Conservation (phyloP, 2,888 invertebrate genomes). For the Synanthedon tipuliformis region DNA sequence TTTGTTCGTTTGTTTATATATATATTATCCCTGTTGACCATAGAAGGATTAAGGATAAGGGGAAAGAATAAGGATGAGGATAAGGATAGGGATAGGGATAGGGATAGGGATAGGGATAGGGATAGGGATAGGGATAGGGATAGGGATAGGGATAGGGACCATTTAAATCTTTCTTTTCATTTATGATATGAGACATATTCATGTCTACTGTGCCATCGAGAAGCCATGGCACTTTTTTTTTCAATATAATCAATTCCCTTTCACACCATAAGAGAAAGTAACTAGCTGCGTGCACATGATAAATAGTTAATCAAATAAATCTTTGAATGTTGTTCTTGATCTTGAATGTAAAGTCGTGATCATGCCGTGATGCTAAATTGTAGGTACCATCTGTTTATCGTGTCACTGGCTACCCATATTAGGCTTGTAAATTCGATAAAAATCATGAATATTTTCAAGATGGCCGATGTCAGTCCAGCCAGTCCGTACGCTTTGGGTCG, state of each 20-base stretch:
- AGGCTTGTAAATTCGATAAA: slow-evolving; percentile 29
- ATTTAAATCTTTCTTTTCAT: too few relatives aligned
- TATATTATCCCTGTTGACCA: too few relatives aligned
- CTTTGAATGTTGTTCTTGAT: slow-evolving; percentile 8
- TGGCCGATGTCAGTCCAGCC: slow-evolving; percentile 33
- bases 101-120: too few relatives aligned
- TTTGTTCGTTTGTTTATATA: too few relatives aligned
- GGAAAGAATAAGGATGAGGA: too few relatives aligned
- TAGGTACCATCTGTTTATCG: slow-evolving; percentile 14
- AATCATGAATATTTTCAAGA: slow-evolving; percentile 41
- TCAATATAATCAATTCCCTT: neutral
- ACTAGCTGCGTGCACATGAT: neutral
- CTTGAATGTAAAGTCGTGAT: slow-evolving; percentile 17
- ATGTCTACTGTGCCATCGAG: too few relatives aligned
- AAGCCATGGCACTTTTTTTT: too few relatives aligned
- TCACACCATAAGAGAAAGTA: neutral
- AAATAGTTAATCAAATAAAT: neutral
- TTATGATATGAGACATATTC: too few relatives aligned
- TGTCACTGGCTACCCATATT: slow-evolving; percentile 20
- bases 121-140: too few relatives aligned
- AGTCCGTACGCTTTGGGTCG: slow-evolving; percentile 12
- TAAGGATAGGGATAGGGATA: too few relatives aligned
- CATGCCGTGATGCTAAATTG: slow-evolving; percentile 17
- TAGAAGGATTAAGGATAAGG: too few relatives aligned
- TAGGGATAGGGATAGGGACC: too few relatives aligned